These are phyloP conservation scores for Latrodectus geometricus DNA, from an alignment of 1,140 invertebrate genomes.

Conservation along the genomic window DNA sequence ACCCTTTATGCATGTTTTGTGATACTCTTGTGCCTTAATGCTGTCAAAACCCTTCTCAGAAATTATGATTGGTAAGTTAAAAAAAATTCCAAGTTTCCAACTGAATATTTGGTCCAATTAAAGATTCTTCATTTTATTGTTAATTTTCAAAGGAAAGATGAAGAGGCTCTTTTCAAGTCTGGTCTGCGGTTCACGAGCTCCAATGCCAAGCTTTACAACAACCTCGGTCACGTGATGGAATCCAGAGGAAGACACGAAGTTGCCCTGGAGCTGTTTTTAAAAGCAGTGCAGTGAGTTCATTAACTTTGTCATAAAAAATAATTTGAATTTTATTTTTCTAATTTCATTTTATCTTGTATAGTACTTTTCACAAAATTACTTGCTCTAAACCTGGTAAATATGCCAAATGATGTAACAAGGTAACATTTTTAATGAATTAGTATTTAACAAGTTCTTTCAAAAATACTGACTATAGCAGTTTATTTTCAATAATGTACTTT, in stretches of 20 bases:
- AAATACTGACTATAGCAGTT: too few relatives aligned
- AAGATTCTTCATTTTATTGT: background rate
- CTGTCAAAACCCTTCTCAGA: constrained; percentile 19
- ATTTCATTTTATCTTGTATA: too few relatives aligned
- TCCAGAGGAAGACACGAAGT: constrained; percentile 85
- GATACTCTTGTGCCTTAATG: constrained; percentile 54
- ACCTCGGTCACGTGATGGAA: constrained; percentile 95
- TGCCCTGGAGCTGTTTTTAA: constrained; percentile 90
- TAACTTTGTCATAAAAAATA: too few relatives aligned
- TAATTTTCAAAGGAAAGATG: constrained; percentile 74
- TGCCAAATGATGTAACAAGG: too few relatives aligned
- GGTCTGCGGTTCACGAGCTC: constrained; percentile 86
- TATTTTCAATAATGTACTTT: too few relatives aligned
- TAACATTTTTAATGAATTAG: too few relatives aligned
- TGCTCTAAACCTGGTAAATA: too few relatives aligned
- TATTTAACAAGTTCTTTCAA: too few relatives aligned
- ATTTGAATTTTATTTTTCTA: too few relatives aligned
- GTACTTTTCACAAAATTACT: too few relatives aligned
- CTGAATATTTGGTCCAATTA: background rate
- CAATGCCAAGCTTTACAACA: constrained; percentile 97
- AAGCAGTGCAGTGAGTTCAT: constrained; percentile 77
- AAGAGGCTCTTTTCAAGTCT: constrained; percentile 93
- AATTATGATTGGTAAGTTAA: constrained; percentile 45
- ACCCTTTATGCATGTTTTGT: constrained; percentile 11
- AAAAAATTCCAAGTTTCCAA: background rate